A percentile compares a stretch with the other conserved stretches of the same genome.
Conservation (phyloP, 2,797 vertebrate genomes). For the Acrossocheilus wenchowensis region DNA sequence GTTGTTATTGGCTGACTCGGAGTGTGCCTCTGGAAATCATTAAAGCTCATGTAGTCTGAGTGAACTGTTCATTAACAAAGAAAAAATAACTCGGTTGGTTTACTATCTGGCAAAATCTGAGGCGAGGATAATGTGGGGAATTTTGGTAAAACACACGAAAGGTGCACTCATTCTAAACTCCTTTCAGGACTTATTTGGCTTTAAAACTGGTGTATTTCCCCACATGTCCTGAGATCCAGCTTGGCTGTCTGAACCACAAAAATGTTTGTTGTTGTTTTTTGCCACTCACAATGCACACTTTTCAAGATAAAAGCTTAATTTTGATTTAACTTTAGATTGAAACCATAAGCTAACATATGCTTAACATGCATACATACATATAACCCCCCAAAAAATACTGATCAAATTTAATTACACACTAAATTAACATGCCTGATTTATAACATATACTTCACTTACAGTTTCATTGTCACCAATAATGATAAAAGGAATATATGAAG, state of each 20-base stretch:
- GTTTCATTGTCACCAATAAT: neutral
- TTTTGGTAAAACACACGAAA: constrained; percentile 67
- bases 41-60: constrained; percentile 42
- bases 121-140: constrained; percentile 65
- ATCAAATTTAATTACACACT: neutral
- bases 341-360: neutral
- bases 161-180: constrained; percentile 59
- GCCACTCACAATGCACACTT: neutral
- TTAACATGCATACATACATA: neutral
- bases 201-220: constrained; percentile 47
- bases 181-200: constrained; percentile 41
- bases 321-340: neutral
- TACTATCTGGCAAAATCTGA: constrained; percentile 54
- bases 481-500: neutral
- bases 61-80: constrained; percentile 28
- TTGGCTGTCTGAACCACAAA: neutral
- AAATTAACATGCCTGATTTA: constrained; percentile 2
- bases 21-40: constrained; percentile 55
- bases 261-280: neutral
- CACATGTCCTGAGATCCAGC: neutral
- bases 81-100: constrained; percentile 8
- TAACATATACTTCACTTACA: neutral
- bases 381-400: neutral
- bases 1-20: constrained; percentile 58
- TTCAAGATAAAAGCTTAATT: neutral